Conservation (phyloP, 2,113 vertebrate genomes). For the Oxyruncus cristatus region DNA sequence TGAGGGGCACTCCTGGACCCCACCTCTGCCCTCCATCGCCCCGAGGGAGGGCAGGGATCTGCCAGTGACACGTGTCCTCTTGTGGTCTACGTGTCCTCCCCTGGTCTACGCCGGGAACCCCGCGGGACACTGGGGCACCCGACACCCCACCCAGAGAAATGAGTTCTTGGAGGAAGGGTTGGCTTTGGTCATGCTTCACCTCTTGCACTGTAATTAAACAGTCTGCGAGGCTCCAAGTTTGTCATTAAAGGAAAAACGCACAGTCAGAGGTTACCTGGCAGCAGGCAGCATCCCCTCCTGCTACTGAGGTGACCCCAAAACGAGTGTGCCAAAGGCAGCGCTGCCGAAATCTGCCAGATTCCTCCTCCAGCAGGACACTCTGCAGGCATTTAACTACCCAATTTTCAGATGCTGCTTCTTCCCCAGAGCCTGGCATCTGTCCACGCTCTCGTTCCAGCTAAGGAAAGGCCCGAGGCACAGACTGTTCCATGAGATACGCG, state of each 20-base stretch:
- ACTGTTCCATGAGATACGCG: background rate
- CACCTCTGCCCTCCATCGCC: accelerated
- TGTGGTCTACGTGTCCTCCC: background rate
- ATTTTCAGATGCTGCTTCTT: constrained; percentile 36
- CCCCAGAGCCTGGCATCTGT: constrained; percentile 1
- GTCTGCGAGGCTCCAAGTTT: background rate
- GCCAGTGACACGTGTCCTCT: accelerated
- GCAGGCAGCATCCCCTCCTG: background rate
- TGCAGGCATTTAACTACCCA: constrained; percentile 35
- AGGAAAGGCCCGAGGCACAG: background rate
- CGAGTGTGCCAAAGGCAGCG: background rate
- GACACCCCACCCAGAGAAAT: accelerated
- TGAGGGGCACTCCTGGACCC: background rate
- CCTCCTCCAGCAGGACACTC: constrained; percentile 30
- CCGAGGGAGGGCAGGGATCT: background rate
- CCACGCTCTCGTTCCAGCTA: background rate
- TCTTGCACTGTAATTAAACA: constrained; percentile 40
- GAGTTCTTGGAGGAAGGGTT: background rate
- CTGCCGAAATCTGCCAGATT: background rate
- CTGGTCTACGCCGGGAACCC: background rate
- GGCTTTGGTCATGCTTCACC: background rate
- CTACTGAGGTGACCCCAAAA: background rate
- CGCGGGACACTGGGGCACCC: accelerated
- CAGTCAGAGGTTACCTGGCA: background rate
- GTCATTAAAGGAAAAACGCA: background rate